A percentile compares a stretch with the other conserved stretches of the same genome.
phyloP scores from a whole-genome alignment of 2,113 vertebrate genomes.

The Gadus chalcogrammus region DNA sequence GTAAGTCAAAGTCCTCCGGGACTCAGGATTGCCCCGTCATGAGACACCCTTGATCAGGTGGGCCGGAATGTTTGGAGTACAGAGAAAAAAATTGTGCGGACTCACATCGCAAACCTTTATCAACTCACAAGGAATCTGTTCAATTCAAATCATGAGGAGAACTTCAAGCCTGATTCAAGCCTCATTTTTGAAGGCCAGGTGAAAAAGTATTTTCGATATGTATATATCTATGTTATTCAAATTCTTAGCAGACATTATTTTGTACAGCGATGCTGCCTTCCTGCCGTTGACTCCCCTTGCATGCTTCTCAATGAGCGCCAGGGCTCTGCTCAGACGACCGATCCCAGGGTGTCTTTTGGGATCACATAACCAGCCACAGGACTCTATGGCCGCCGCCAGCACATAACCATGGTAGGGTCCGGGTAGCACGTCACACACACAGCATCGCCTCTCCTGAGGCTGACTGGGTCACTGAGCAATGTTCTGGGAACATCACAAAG shows the following conservation, averaged over 20 bases:
- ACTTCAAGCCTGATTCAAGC: too few relatives aligned
- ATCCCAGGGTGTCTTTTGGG: conserved; percentile 50
- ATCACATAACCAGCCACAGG: conserved; percentile 46
- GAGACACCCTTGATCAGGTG: conserved; percentile 51
- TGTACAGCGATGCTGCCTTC: too few relatives aligned
- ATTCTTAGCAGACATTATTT: too few relatives aligned
- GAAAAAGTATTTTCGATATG: conserved; percentile 3
- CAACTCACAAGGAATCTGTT: conserved; percentile 12
- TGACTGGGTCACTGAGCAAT: conserved; percentile 64
- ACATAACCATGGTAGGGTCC: conserved; percentile 44
- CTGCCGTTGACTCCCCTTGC: too few relatives aligned
- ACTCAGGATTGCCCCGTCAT: conserved; percentile 48
- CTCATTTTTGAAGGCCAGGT: conserved; percentile 28
- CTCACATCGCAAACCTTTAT: conserved; percentile 20
- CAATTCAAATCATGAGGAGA: too few relatives aligned
- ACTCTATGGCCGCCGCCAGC: conserved; percentile 47
- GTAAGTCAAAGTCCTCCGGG: conserved; percentile 42
- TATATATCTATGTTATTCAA: conserved; percentile 22
- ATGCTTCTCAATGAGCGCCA: too few relatives aligned
- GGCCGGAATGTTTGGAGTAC: conserved; percentile 40
- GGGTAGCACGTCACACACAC: conserved; percentile 47
- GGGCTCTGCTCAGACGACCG: conserved; percentile 33
- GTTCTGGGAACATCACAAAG: conserved; percentile 68
- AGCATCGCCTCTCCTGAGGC: conserved; percentile 48
- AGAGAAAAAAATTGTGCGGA: conserved; percentile 7